A percentile compares a stretch with the other conserved stretches of the same genome.
phyloP scores from a whole-genome alignment of 2,113 vertebrate species.

The Aplodontia rufa region DNA sequence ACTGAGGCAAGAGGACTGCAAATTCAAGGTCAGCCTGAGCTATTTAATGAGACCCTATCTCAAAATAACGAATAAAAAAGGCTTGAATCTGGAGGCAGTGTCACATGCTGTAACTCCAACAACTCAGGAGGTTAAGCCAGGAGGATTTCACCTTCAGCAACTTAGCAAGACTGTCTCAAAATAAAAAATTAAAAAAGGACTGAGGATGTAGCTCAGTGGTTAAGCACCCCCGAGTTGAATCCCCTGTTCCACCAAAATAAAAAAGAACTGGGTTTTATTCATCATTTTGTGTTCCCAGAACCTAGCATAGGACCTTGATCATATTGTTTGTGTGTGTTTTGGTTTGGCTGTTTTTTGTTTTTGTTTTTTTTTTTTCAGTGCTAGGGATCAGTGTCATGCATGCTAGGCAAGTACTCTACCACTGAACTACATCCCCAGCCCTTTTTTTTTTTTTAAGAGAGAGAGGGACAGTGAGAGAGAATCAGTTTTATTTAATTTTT shows the following conservation, averaged over 20 bases:
- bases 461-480: no score
- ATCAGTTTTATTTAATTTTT: no score
- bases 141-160: not conserved
- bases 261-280: not conserved
- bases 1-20: no score
- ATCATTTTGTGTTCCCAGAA: not conserved
- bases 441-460: no score
- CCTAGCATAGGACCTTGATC: not conserved
- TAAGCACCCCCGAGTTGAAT: no score
- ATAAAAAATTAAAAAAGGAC: no score
- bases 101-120: not conserved
- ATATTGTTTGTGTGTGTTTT: not conserved
- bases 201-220: no score
- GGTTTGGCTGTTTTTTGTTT: not conserved
- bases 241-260: no score
- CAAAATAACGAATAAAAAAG: no score
- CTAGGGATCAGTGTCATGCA: not conserved
- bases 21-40: no score
- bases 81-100: not conserved
- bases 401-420: not conserved
- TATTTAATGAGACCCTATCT: no score
- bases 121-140: not conserved
- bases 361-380: not conserved
- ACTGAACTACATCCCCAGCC: not conserved
- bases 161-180: no score